phyloP scores from a whole-genome alignment of 2,888 invertebrate species.

The Drosophila prolongata region DNA sequence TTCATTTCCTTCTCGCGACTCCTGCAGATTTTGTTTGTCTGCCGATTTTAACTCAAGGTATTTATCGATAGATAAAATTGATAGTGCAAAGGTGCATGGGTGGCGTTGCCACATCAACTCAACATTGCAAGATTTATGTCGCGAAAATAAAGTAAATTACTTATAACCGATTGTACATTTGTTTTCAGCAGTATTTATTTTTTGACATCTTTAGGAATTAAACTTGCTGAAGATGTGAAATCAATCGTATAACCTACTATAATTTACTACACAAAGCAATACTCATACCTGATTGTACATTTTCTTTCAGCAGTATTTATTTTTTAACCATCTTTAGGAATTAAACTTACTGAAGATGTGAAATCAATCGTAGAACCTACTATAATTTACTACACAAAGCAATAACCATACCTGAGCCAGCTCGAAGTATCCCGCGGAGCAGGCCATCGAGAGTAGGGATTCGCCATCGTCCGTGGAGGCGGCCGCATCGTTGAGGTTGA shows the following conservation, averaged over 20 bases:
- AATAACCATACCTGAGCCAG: slow-evolving; percentile 91
- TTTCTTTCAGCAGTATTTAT: too few species aligned
- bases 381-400: too few species aligned
- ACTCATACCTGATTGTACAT: too few species aligned
- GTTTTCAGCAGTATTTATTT: too few species aligned
- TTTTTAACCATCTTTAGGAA: too few species aligned
- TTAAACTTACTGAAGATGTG: too few species aligned
- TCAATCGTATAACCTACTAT: too few species aligned
- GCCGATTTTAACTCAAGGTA: background rate
- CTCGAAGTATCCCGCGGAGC: slow-evolving; percentile 98
- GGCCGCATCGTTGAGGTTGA: slow-evolving; percentile 93
- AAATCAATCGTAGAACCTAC: too few species aligned
- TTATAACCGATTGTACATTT: too few species aligned
- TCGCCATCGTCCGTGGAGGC: slow-evolving; percentile 97
- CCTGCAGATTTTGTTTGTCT: background rate
- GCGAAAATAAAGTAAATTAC: background rate
- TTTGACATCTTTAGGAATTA: too few species aligned
- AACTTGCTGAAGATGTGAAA: too few species aligned
- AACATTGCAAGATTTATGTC: background rate
- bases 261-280: too few species aligned
- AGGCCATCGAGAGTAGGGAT: slow-evolving; percentile 96
- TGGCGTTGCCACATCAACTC: slow-evolving; percentile 21
- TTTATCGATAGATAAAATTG: slow-evolving; percentile 28
- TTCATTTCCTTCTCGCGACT: background rate
- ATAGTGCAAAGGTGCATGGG: slow-evolving; percentile 1